Evolutionary conservation across 1,140 invertebrate species (phyloP).

Genomic region (Drosophila truncata): DNA sequence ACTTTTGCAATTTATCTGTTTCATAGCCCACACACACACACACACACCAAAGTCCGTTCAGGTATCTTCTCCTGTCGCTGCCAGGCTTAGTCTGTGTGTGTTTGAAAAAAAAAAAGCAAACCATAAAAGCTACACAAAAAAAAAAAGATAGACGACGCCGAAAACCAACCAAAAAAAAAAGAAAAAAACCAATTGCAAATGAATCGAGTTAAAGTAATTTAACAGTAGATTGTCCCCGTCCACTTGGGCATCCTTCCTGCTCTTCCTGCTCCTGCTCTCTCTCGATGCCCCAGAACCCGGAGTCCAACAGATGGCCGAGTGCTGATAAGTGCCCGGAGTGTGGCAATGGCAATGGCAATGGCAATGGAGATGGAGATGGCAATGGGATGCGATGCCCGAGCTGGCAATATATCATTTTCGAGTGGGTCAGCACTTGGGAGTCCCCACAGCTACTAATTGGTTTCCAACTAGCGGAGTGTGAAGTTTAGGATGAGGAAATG

Average conservation of each 20-base stretch:
- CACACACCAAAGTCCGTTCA: slow-evolving; percentile 27
- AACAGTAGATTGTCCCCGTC: slow-evolving; percentile 63
- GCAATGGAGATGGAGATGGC: not conserved
- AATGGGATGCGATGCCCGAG: not conserved
- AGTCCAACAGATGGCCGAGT: slow-evolving; percentile 56
- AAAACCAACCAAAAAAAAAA: slow-evolving; percentile 19
- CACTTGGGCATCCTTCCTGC: not conserved
- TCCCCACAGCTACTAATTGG: slow-evolving; percentile 42
- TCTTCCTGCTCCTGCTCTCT: not conserved
- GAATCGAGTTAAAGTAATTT: slow-evolving; percentile 81
- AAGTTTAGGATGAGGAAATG: not conserved
- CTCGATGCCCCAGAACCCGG: not conserved
- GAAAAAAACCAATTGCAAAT: slow-evolving; percentile 68
- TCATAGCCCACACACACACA: slow-evolving; percentile 58
- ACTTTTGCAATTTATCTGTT: slow-evolving; percentile 84
- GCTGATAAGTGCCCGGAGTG: slow-evolving; percentile 54
- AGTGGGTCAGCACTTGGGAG: slow-evolving; percentile 44
- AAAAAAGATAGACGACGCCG: slow-evolving; percentile 4
- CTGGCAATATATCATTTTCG: slow-evolving; percentile 49
- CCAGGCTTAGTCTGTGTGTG: slow-evolving; percentile 46
- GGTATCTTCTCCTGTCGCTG: slow-evolving; percentile 74
- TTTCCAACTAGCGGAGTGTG: slow-evolving; percentile 24
- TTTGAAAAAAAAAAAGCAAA: slow-evolving; percentile 7
- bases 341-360: not conserved
- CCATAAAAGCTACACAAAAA: slow-evolving; percentile 20